phyloP scores from a whole-genome alignment of 2,888 invertebrate species.

The Andrena hattorfiana region DNA sequence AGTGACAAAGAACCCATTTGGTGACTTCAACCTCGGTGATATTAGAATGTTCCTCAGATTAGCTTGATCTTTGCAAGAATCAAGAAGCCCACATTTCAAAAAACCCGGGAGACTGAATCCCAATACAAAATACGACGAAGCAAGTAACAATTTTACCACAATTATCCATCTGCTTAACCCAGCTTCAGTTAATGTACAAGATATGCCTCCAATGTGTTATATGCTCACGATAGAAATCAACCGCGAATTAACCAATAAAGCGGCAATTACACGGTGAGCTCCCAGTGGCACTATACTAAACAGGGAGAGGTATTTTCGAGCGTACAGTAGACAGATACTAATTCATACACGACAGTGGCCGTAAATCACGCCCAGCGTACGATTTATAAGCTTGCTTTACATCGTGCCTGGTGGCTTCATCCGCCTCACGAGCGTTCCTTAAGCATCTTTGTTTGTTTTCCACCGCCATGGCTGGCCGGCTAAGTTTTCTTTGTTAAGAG shows the following conservation, averaged over 20 bases:
- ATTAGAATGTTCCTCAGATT: too few relatives aligned
- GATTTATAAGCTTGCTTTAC: slow-evolving; percentile 53
- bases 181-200: background rate
- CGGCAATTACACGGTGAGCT: background rate
- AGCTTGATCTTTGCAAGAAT: too few relatives aligned
- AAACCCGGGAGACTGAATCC: background rate
- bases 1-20: too few relatives aligned
- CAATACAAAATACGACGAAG: background rate
- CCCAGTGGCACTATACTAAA: background rate
- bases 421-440: slow-evolving; percentile 5
- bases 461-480: background rate
- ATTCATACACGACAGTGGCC: background rate
- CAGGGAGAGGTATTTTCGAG: background rate
- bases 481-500: slow-evolving; percentile 20
- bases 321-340: background rate
- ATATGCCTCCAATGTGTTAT: too few relatives aligned
- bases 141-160: background rate
- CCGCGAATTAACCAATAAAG: background rate
- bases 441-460: slow-evolving; percentile 16
- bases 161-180: background rate
- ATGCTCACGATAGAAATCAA: background rate
- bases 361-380: slow-evolving; percentile 8
- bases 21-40: too few relatives aligned
- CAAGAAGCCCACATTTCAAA: too few relatives aligned
- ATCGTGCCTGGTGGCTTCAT: slow-evolving; percentile 33